Evolutionary conservation across 2,797 vertebrate species (phyloP).

Genomic region (Alauda arvensis): DNA sequence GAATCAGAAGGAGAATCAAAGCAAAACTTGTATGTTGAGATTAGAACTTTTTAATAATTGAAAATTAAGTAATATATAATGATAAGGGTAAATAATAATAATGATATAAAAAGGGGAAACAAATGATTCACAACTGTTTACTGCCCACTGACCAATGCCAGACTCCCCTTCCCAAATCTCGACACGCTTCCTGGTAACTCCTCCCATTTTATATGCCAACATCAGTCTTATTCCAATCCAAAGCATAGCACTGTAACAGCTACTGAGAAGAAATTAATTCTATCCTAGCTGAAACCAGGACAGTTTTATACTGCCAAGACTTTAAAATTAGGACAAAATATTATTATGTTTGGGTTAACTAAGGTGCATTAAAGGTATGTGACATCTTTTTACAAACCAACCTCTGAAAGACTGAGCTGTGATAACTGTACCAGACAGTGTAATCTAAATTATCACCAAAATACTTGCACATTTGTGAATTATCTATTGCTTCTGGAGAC

Average conservation of each 20-base stretch:
- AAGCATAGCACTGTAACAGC: not conserved
- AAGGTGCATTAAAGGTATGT: no score
- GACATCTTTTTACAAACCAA: not conserved
- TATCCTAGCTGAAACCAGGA: not conserved
- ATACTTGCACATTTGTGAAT: slow-evolving; percentile 18
- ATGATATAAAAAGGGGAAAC: not conserved
- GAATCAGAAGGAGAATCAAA: rapidly evolving
- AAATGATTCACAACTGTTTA: not conserved
- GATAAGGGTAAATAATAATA: not conserved
- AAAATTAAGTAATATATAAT: not conserved
- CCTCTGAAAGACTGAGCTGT: not conserved
- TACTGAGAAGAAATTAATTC: not conserved
- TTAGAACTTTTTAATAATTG: not conserved
- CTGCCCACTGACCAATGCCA: not conserved
- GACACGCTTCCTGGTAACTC: rapidly evolving
- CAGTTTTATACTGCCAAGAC: not conserved
- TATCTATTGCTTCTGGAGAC: not conserved
- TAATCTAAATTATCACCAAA: slow-evolving; percentile 29
- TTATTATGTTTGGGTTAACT: not conserved
- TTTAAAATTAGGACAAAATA: not conserved
- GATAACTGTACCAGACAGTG: not conserved
- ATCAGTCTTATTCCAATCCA: not conserved
- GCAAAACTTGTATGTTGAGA: not conserved
- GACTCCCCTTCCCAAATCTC: not conserved
- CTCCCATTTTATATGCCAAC: not conserved